A percentile compares a stretch with the other conserved stretches of the same genome.
Evolutionary conservation across 2,888 invertebrate species (phyloP).

Genomic region (Melieria picta): DNA sequence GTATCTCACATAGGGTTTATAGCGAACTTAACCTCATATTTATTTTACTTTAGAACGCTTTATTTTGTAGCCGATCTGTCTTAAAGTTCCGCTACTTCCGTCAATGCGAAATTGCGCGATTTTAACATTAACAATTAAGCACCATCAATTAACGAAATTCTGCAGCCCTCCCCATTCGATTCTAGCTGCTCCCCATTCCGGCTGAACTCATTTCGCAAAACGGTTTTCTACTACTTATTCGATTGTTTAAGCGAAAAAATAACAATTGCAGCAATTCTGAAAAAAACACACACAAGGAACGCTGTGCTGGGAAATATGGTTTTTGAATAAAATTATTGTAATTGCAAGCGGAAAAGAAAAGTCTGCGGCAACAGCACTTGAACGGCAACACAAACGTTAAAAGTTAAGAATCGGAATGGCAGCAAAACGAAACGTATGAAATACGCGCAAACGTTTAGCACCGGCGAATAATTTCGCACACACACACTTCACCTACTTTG

Average conservation of each 20-base stretch:
- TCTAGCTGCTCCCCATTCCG: no score
- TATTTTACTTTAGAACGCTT: no score
- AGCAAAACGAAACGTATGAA: neutral
- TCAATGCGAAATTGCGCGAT: no score
- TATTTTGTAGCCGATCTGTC: no score
- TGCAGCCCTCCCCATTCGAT: no score
- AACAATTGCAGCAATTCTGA: slow-evolving; percentile 2
- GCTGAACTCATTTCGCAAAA: neutral
- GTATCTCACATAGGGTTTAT: no score
- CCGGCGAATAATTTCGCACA: slow-evolving; percentile 20
- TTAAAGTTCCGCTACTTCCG: no score
- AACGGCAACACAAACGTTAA: slow-evolving; percentile 8
- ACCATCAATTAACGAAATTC: no score
- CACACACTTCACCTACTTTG: slow-evolving; percentile 36
- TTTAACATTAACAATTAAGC: no score
- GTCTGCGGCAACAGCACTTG: slow-evolving; percentile 19
- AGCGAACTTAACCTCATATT: no score
- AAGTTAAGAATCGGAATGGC: slow-evolving; percentile 22
- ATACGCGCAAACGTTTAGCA: no score
- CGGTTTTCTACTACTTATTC: slow-evolving; percentile 12
- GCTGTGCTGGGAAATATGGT: slow-evolving; percentile 9
- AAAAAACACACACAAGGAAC: neutral
- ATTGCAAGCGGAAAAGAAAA: slow-evolving; percentile 35
- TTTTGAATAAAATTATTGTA: slow-evolving; percentile 34
- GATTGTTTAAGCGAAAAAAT: slow-evolving; percentile 19